Evolutionary conservation across 64 coral and sea anemone species (phyloP), one percentile per base, ranked within the genome.

Genomic region (Astreopora myriophthalma): DNA sequence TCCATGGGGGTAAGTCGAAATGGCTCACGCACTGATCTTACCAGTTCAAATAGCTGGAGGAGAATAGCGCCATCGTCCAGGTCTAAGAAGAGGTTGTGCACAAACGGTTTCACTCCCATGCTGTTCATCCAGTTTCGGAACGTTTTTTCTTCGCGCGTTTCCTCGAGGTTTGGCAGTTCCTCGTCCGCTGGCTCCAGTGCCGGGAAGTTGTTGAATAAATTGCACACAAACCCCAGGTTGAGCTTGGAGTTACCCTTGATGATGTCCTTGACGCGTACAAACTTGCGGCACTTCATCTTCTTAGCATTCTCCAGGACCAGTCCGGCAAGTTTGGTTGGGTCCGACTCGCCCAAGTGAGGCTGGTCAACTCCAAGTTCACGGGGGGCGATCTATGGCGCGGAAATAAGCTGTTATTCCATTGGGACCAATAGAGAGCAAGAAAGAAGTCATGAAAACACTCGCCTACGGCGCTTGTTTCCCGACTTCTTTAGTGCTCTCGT

Each of bases 111-210:
- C 3, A 99, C 94, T 3, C 97, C 97, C 49, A 99, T 88, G 73
- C 97, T 99, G 57, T 99, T 99, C 86, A 99, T 99, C 97, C 97
- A 99, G 27, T 99, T 99, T 8, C 97, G 72, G 28, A 99, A 95
- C 10, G 94, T 99, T 48, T 99, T 99, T 76, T 99, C 97, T 36
- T 99, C 97, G 30, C 94, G 73, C 28, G 97, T 99, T 69, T 99
- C 97, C 36, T 99, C 97, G 22, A 99, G 80, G 39, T 99, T 94
- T 6, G 89, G 80, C 2, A 95, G 8, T 4, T 99, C 97, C 10
- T 92, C 86, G 8, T 95, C 93, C 0, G 79, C 76, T 31, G 91
- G 86, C 29, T 93, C 91, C 44, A 99, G 74, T 2, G 85, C 84
- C 1, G 97, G 94, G 30, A 44, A 92, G 22, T 88, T 93, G 76